Percentiles rank a stretch among this genome's conserved stretches.
These are phyloP conservation scores for Galeopterus variegatus DNA, from an alignment of 2,113 vertebrate species.

Conservation along the genomic window DNA sequence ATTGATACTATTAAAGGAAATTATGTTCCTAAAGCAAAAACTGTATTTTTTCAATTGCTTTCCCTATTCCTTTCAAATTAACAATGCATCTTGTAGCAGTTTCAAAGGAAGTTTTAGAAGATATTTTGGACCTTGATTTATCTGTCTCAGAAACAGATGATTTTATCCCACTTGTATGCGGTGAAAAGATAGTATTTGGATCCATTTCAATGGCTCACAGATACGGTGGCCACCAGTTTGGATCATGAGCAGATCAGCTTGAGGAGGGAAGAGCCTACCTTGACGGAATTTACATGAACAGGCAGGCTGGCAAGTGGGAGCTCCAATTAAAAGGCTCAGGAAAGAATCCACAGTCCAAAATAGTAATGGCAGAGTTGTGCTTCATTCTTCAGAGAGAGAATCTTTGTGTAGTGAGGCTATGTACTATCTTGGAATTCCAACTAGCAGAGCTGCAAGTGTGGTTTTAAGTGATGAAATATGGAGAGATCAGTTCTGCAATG, in stretches of 20 bases:
- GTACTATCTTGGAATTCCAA: conserved; percentile 90
- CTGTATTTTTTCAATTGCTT: conserved; percentile 91
- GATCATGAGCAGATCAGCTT: conserved; percentile 91
- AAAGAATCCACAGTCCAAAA: conserved; percentile 91
- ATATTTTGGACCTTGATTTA: conserved; percentile 90
- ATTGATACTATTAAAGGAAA: not conserved
- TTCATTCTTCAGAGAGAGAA: conserved; percentile 91
- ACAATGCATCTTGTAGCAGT: conserved; percentile 89
- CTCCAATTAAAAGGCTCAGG: conserved; percentile 92
- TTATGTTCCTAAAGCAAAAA: conserved; percentile 87
- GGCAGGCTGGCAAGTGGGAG: conserved; percentile 90
- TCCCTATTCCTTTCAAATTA: conserved; percentile 91
- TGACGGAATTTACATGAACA: conserved; percentile 89
- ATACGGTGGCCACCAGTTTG: conserved; percentile 94
- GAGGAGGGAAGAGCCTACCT: conserved; percentile 91
- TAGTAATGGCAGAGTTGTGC: conserved; percentile 91
- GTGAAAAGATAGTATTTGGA: conserved; percentile 85
- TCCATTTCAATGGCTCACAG: conserved; percentile 91
- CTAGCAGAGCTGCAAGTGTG: conserved; percentile 91
- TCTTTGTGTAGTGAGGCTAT: conserved; percentile 92
- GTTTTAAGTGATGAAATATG: conserved; percentile 89
- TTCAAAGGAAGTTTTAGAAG: conserved; percentile 92
- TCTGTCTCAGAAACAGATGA: conserved; percentile 86
- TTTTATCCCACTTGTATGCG: conserved; percentile 90
- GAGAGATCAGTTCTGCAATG: conserved; percentile 90